Conservation (phyloP, 2,888 invertebrate genomes). For the Trilocha varians region DNA sequence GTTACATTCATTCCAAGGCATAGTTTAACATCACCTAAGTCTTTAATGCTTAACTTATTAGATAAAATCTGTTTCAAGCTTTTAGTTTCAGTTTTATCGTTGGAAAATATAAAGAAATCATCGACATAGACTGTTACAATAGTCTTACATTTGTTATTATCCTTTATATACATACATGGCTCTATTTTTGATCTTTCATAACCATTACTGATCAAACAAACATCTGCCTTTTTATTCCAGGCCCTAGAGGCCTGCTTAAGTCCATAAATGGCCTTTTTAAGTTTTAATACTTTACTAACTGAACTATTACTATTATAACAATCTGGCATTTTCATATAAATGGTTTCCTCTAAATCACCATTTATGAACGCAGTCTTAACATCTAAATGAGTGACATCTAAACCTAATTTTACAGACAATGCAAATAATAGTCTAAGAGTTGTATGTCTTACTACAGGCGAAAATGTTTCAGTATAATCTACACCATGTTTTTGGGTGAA, state of each 20-base stretch:
- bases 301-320: background rate
- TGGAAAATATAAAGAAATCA: constrained; percentile 11
- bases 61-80: constrained; percentile 1
- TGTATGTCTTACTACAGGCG: too few relatives aligned
- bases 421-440: too few relatives aligned
- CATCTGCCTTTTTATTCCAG: constrained; percentile 10
- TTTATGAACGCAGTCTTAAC: too few relatives aligned
- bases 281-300: constrained; percentile 2
- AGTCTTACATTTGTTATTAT: background rate
- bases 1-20: constrained; percentile 11
- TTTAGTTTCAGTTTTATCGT: background rate
- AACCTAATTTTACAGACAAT: too few relatives aligned
- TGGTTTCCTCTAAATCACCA: background rate
- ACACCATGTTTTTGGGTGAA: background rate
- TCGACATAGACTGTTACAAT: constrained; percentile 9
- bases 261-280: constrained; percentile 6
- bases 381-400: too few relatives aligned
- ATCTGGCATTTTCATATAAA: background rate
- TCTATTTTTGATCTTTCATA: constrained; percentile 8
- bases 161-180: constrained; percentile 5
- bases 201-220: constrained; percentile 7
- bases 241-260: constrained; percentile 9
- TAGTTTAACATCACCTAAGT: constrained; percentile 9
- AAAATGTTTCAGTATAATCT: background rate
- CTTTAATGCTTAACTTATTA: constrained; percentile 6